These are phyloP conservation scores for Chauna torquata DNA, from an alignment of 2,113 vertebrate genomes.

Conservation along the genomic window DNA sequence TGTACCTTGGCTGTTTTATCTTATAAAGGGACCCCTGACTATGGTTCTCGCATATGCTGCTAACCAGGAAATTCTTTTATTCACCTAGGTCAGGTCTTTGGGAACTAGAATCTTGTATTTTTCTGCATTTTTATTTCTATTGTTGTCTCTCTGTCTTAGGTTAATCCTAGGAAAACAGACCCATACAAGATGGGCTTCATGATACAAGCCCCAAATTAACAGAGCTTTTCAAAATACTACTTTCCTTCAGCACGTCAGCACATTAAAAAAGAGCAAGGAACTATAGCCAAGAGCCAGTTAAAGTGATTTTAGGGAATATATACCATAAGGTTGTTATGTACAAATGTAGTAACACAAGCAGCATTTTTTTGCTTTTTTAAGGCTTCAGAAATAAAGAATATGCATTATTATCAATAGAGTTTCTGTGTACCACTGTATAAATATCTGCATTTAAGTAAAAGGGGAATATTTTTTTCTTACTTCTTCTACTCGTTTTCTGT, in stretches of 20 bases:
- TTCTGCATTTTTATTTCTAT: background rate
- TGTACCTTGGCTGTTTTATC: background rate
- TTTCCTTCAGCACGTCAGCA: background rate
- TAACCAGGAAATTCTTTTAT: background rate
- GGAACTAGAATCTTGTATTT: background rate
- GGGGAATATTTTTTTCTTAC: background rate
- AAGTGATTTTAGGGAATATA: background rate
- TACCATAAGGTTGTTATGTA: background rate
- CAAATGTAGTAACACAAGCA: background rate
- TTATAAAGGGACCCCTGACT: background rate
- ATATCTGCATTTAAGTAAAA: background rate
- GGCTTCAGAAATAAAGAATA: background rate
- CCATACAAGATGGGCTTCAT: background rate
- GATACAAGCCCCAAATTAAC: background rate
- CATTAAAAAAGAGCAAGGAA: background rate
- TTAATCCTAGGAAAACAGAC: background rate
- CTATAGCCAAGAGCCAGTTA: background rate
- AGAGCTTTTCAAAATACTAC: background rate
- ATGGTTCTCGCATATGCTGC: background rate
- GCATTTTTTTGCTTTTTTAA: background rate
- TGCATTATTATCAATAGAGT: background rate
- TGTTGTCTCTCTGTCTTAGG: background rate
- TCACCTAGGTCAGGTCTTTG: background rate
- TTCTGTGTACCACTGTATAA: background rate
- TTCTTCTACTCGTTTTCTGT: background rate